These are phyloP conservation scores for Ficedula albicollis DNA, from an alignment of 2,797 vertebrate species.

Conservation along the genomic window DNA sequence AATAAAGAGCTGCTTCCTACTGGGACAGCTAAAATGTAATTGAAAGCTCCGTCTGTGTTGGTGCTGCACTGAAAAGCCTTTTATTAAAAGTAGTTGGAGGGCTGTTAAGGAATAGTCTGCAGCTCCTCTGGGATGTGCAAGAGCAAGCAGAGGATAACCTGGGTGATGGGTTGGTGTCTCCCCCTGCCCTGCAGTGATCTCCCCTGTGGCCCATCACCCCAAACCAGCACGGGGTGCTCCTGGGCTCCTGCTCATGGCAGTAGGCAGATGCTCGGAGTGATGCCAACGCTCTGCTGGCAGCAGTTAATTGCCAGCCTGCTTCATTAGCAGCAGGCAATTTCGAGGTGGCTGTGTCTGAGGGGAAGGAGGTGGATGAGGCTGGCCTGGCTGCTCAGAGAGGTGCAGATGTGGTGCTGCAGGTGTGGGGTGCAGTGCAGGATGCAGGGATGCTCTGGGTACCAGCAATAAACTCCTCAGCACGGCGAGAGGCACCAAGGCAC, in stretches of 20 bases:
- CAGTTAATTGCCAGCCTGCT: neutral
- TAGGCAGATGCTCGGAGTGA: rapidly evolving
- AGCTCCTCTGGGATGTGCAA: neutral
- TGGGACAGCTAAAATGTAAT: slow-evolving; percentile 28
- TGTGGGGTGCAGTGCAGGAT: neutral
- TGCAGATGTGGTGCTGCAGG: neutral
- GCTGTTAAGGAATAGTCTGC: neutral
- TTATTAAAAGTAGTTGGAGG: neutral
- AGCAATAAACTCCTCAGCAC: rapidly evolving
- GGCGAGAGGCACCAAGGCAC: neutral
- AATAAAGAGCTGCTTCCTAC: neutral
- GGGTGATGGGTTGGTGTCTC: rapidly evolving
- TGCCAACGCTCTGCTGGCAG: neutral
- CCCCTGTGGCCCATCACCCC: rapidly evolving
- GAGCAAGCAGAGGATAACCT: neutral
- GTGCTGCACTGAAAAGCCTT: neutral
- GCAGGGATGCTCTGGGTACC: neutral
- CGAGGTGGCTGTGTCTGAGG: neutral
- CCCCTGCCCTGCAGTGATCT: neutral
- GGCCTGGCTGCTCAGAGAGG: rapidly evolving
- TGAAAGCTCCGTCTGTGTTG: neutral
- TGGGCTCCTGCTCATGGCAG: rapidly evolving
- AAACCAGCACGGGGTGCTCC: rapidly evolving
- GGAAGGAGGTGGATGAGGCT: neutral
- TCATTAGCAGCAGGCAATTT: neutral